Conservation (phyloP, 2,113 vertebrate species). For the Accipiter virgatus region DNA sequence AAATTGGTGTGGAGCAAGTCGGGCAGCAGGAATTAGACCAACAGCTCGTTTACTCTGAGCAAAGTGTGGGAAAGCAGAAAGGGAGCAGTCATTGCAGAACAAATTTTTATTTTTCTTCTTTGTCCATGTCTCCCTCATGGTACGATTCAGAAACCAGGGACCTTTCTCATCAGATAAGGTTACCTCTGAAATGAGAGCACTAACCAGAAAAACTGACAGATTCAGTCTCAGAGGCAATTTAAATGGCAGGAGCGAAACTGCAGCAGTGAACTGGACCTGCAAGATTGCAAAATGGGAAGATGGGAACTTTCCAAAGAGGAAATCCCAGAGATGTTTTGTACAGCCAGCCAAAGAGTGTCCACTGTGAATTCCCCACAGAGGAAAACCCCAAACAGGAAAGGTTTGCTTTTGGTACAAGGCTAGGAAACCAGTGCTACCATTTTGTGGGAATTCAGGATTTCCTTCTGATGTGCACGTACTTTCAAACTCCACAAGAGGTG, state of each 20-base stretch:
- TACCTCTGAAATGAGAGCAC: conserved; percentile 14
- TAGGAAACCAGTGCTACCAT: not conserved
- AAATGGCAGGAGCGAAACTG: not conserved
- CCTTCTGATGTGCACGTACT: not conserved
- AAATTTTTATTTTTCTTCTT: conserved; percentile 5
- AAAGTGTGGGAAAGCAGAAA: conserved; percentile 37
- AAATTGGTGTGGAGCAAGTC: conserved; percentile 50
- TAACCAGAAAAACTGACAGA: not conserved
- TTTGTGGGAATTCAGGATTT: not conserved
- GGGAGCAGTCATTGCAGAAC: not conserved
- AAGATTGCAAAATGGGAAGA: not conserved
- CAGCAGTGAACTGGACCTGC: not conserved
- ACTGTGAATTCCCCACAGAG: not conserved
- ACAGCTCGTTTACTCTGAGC: not conserved
- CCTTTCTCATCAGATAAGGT: conserved; percentile 22
- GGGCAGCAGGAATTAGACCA: conserved; percentile 26
- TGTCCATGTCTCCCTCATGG: not conserved
- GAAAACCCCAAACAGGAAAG: conserved; percentile 7
- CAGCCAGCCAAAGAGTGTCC: not conserved
- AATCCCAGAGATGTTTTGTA: conserved; percentile 32
- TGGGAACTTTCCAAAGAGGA: conserved; percentile 34
- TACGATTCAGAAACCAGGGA: conserved; percentile 2
- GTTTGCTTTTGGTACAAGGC: not conserved
- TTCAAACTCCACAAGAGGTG: not conserved
- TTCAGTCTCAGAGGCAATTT: conserved; percentile 2